Evolutionary conservation across 2,113 vertebrate species (phyloP).

Genomic region (Falcunculus frontatus): DNA sequence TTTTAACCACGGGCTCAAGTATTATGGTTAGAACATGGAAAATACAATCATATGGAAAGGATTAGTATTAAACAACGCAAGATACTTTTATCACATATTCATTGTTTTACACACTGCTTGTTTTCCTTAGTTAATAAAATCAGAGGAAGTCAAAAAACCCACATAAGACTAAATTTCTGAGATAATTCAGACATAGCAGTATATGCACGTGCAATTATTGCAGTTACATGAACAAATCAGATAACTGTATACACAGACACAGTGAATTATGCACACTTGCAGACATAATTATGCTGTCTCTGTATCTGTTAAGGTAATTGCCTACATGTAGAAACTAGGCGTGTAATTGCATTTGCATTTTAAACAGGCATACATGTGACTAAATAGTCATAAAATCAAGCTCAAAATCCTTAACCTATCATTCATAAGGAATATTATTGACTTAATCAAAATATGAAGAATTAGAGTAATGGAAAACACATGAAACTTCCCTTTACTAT

Average conservation of each 20-base stretch:
- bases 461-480: background rate
- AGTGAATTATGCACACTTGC: conserved; percentile 4
- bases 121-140: background rate
- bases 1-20: background rate
- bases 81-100: background rate
- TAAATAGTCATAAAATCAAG: background rate
- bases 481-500: background rate
- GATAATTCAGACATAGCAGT: background rate
- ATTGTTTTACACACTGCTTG: background rate
- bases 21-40: background rate
- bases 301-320: background rate
- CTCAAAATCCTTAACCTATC: background rate
- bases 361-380: background rate
- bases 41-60: background rate
- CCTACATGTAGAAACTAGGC: background rate
- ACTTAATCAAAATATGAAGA: background rate
- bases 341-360: background rate
- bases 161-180: background rate
- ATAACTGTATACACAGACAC: background rate
- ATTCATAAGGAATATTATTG: background rate
- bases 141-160: background rate
- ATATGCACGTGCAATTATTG: background rate
- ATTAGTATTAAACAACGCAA: background rate
- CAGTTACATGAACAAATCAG: background rate
- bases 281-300: background rate